Base-by-base conservation (phyloP, 2,797 vertebrate genomes). In the Lacerta agilis region DNA sequence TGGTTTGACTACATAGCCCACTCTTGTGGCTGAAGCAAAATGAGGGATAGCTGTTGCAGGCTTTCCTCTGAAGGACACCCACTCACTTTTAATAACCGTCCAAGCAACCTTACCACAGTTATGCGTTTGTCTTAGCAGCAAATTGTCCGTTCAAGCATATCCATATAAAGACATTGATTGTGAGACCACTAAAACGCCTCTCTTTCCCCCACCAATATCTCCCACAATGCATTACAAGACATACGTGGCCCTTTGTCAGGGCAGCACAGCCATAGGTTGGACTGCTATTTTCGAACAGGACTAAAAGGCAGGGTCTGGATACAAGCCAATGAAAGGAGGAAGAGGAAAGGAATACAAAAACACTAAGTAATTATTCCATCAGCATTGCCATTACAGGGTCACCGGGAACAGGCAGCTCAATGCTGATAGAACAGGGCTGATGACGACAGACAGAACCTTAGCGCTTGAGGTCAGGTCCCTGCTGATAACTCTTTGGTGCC, bases 251-350 rank as follows among this genome's bases (percentile, higher is more conserved):
- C 83, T 79, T 87, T 69, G 88, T 80, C 84, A 90, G 92, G 72
- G 67, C 82, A 86, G 91, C 94, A 94, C 96, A 95, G 97, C 98
- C 98, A 98, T 97, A 97, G 98, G 98, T 98, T 98, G 97, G 98
- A 99, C 97, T 96, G 97, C 96, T 95, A 95, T 95, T 97, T 97
- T 97, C 94, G 90, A 95, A 96, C 92, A 95, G 96, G 97, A 94
- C 96, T 96, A 95, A 96, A 97, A 95, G 95, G 97, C 94, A 93
- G 94, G 95, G 95, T 93, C 95, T 97, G 96, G 97, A 95, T 96
- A 98, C 98, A 99, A 99, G 98, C 98, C 95, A 92, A 99, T 98
- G 98, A 97, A 90, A 96, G 96, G 96, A 96, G 92, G 90, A 93
- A 93, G 94, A 93, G 94, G 90, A 96, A 87, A 96, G 94, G 92